These are phyloP conservation scores for Arctopsyche grandis DNA, from an alignment of 1,140 invertebrate species.

Conservation along the genomic window DNA sequence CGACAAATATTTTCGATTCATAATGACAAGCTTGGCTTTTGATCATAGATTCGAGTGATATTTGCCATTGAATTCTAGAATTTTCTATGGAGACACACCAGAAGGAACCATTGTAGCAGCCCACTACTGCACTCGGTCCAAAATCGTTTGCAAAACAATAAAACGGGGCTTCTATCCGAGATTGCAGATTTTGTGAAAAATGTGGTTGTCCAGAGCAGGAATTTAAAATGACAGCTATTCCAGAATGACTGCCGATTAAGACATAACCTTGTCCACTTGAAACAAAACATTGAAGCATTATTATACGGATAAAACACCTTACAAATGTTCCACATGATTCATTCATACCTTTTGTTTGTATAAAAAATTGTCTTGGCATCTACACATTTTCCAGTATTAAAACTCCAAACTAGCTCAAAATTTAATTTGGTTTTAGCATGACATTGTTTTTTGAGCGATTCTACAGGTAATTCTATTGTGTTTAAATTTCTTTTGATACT, in stretches of 20 bases:
- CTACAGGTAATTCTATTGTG: conserved; percentile 29
- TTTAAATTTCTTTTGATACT: not conserved
- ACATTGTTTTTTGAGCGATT: conserved; percentile 12
- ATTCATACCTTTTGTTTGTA: conserved; percentile 55
- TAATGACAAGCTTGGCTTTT: conserved; percentile 73
- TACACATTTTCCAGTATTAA: conserved; percentile 76
- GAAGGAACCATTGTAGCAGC: conserved; percentile 75
- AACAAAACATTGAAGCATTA: conserved; percentile 34
- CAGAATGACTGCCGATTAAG: conserved; percentile 73
- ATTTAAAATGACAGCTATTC: conserved; percentile 67
- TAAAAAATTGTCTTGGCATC: conserved; percentile 74
- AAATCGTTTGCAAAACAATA: conserved; percentile 56
- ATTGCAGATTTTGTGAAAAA: conserved; percentile 57
- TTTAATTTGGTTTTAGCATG: conserved; percentile 22
- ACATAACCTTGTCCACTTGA: conserved; percentile 54
- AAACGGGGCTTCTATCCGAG: conserved; percentile 61
- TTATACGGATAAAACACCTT: not conserved
- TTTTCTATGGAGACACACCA: conserved; percentile 69
- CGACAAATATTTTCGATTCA: conserved; percentile 68
- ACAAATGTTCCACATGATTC: not conserved
- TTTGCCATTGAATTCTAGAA: conserved; percentile 71
- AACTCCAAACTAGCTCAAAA: conserved; percentile 64
- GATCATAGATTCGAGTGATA: conserved; percentile 69
- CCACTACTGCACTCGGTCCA: conserved; percentile 62
- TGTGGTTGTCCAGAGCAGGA: conserved; percentile 61